Evolutionary conservation across 2,888 invertebrate genomes (phyloP), one percentile per base, ranked within the genome.

Genomic region (Creontiades dilutus): DNA sequence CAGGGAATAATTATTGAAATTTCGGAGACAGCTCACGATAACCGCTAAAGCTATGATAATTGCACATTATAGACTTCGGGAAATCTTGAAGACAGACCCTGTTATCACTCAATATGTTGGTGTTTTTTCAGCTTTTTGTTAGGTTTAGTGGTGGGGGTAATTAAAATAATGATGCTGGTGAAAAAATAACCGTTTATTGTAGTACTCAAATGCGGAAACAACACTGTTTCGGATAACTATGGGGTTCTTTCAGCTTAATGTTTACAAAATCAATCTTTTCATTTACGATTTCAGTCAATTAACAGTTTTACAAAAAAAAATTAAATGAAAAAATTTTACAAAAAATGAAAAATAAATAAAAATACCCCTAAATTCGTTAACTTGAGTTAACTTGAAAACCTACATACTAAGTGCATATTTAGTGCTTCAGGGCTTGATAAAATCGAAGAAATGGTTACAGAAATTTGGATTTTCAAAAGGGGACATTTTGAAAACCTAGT

Each of bases 261-360:
- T 14, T 7, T 7, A 52, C 3, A 52, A 52, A 7, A 7, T 3
- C 52, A 52, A 12, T 52, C 52, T 52, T 52, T 52, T 52, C 52
- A 52, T 52, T 52, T 16, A 52, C 52, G 11, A 52, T 52, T 52
- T 52, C 52, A 52, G 52, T 52, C 2, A 52, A 52, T 52, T 11
- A 52, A 52, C 52, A 52, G 52, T 52, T 52, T 52, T 52, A 52
- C 52, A 52, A 52, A 61, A 61, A 2, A 61, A 19, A 61, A 61
- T 19, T 9, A 0, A 61, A 61, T 61, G 9, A 61, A 61, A 61
- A 61, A 61, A 61, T 61, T 14, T 2, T 61, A 61, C 14, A 61
- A 61, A 61, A 61, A 61, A 9, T 61, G 61, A 61, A 61, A 19
- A 61, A 11, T 2, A 61, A 61, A 61, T 61, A 61, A 61, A 61